Evolutionary conservation across 1,140 invertebrate species (phyloP).

Genomic region (Caenorhabditis brenneri): DNA sequence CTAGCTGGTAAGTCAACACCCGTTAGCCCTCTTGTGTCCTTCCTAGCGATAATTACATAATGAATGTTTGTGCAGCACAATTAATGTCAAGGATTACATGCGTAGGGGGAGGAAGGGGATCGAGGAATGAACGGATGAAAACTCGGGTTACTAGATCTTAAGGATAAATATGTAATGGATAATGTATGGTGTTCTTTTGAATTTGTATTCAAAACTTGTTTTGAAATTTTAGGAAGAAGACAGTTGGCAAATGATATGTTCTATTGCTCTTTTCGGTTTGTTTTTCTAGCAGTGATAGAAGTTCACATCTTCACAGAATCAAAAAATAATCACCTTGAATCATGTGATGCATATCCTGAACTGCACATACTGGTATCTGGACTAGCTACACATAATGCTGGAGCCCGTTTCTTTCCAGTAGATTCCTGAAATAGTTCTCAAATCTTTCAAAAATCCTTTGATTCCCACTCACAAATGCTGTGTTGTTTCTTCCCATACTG

Average conservation of each 20-base stretch:
- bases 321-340: slow-evolving; percentile 4
- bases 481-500: slow-evolving; percentile 9
- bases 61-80: slow-evolving; percentile 40
- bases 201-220: too few relatives aligned
- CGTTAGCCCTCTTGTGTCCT: neutral
- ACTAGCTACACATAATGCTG: neutral
- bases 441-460: neutral
- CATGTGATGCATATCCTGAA: slow-evolving; percentile 30
- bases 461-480: neutral
- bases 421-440: neutral
- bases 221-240: too few relatives aligned
- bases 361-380: slow-evolving; percentile 28
- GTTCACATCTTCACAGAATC: too few relatives aligned
- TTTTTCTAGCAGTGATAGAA: too few relatives aligned
- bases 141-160: too few relatives aligned
- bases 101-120: neutral
- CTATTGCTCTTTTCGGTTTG: too few relatives aligned
- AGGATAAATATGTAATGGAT: too few relatives aligned
- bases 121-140: neutral
- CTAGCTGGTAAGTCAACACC: slow-evolving; percentile 40
- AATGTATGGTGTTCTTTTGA: too few relatives aligned
- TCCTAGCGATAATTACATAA: slow-evolving; percentile 31
- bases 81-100: slow-evolving; percentile 33
- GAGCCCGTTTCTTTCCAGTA: neutral
- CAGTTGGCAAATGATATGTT: too few relatives aligned